A percentile compares a stretch with the other conserved stretches of the same genome.
phyloP scores from a whole-genome alignment of 2,888 invertebrate species.

The Spilosoma lubricipeda region DNA sequence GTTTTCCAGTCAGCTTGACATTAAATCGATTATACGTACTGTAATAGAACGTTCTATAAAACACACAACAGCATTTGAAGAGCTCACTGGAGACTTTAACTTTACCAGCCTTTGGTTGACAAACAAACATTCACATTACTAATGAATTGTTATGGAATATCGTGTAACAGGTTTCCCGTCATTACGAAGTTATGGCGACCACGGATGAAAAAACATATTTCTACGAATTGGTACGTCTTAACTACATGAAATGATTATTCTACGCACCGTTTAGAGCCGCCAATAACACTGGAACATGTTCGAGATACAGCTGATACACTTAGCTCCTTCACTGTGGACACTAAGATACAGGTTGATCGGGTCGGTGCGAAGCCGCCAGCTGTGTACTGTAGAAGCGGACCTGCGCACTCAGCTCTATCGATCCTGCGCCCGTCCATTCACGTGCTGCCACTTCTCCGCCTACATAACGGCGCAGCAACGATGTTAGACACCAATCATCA shows the following conservation, averaged over 20 bases:
- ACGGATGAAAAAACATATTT: constrained; percentile 23
- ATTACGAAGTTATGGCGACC: constrained; percentile 62
- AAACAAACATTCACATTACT: constrained; percentile 71
- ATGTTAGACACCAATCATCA: constrained; percentile 80
- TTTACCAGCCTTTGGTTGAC: constrained; percentile 49
- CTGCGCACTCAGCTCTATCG: constrained; percentile 83
- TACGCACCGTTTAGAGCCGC: constrained; percentile 80
- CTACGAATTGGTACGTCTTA: constrained; percentile 12
- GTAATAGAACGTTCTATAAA: constrained; percentile 23
- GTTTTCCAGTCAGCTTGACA: constrained; percentile 22
- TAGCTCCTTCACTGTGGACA: constrained; percentile 65
- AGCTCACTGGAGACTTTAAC: constrained; percentile 18
- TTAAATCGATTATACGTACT: constrained; percentile 33
- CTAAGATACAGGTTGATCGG: constrained; percentile 64
- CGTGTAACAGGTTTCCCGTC: constrained; percentile 77
- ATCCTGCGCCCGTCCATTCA: constrained; percentile 79
- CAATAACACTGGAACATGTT: constrained; percentile 72
- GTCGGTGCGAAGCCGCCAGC: constrained; percentile 73
- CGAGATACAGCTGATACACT: constrained; percentile 67
- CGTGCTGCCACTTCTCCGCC: constrained; percentile 76
- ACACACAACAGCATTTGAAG: constrained; percentile 12
- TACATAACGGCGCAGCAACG: constrained; percentile 74
- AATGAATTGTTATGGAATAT: constrained; percentile 62
- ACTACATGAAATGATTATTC: constrained; percentile 27
- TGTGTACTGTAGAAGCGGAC: constrained; percentile 66